Evolutionary conservation across 2,797 vertebrate species (phyloP).

Genomic region (Hephaestus fuliginosus): DNA sequence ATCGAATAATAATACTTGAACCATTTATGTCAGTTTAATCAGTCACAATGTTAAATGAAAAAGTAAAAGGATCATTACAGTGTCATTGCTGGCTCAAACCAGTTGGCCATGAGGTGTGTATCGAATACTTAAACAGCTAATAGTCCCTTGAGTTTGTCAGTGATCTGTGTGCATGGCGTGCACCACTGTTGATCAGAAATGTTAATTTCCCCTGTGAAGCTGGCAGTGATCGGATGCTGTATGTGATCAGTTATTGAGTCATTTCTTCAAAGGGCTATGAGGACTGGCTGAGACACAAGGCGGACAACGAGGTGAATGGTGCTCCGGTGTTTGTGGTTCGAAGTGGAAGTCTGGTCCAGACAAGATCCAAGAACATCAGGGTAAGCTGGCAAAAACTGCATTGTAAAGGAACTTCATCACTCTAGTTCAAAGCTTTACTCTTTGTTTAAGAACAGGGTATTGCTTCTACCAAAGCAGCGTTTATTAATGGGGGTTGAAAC

Average conservation of each 20-base stretch:
- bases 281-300: slow-evolving; percentile 98
- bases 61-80: background rate
- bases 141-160: background rate
- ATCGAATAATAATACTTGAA: background rate
- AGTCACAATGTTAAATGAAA: background rate
- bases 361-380: slow-evolving; percentile 97
- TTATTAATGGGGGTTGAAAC: background rate
- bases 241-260: background rate
- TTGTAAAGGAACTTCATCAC: background rate
- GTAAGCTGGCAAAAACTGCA: slow-evolving; percentile 80
- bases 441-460: background rate
- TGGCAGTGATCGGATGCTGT: background rate
- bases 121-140: background rate
- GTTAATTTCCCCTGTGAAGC: background rate
- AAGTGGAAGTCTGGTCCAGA: slow-evolving; percentile 98
- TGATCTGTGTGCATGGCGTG: background rate
- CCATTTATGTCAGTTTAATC: background rate
- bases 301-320: slow-evolving; percentile 98
- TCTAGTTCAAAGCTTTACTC: background rate
- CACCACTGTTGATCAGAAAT: background rate
- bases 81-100: too few species aligned
- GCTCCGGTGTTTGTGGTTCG: slow-evolving; percentile 97
- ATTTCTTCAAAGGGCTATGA: slow-evolving; percentile 90
- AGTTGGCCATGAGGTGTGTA: background rate
- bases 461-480: background rate